Conservation (phyloP, 2,888 invertebrate species). For the Vesta saturnalis region DNA sequence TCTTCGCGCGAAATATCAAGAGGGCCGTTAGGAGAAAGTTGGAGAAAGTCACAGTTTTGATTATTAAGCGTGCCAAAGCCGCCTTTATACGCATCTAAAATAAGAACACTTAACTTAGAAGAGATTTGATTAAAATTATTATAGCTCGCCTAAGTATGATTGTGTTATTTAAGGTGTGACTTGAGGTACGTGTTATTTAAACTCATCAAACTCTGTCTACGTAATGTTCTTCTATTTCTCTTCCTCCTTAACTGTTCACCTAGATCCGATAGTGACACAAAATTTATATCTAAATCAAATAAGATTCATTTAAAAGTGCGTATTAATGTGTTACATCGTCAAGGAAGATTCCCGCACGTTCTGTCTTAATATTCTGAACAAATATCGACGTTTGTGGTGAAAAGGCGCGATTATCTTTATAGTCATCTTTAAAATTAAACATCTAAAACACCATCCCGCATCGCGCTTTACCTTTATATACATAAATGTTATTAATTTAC, state of each 20-base stretch:
- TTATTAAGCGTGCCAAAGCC: slow-evolving; percentile 57
- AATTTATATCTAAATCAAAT: slow-evolving; percentile 3
- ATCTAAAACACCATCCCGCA: too few relatives aligned
- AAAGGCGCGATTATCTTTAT: slow-evolving; percentile 33
- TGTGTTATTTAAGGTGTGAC: slow-evolving; percentile 60
- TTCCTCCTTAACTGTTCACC: not conserved
- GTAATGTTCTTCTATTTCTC: slow-evolving; percentile 35
- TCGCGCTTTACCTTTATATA: not conserved
- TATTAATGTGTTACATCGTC: slow-evolving; percentile 49
- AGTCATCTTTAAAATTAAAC: slow-evolving; percentile 28
- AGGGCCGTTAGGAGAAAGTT: slow-evolving; percentile 59
- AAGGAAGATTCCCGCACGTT: slow-evolving; percentile 45
- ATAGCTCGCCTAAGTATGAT: slow-evolving; percentile 59
- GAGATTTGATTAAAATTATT: slow-evolving; percentile 61
- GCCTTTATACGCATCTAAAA: slow-evolving; percentile 51
- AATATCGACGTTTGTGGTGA: slow-evolving; percentile 47
- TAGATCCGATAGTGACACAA: slow-evolving; percentile 5
- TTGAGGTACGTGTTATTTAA: slow-evolving; percentile 49
- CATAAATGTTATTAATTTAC: slow-evolving; percentile 6
- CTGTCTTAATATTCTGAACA: slow-evolving; percentile 49
- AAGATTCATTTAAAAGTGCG: slow-evolving; percentile 31
- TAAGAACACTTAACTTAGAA: slow-evolving; percentile 49
- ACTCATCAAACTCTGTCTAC: slow-evolving; percentile 23
- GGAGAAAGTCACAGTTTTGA: slow-evolving; percentile 60
- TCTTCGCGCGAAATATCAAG: slow-evolving; percentile 58